Conservation (phyloP, 2,888 invertebrate species). For the Philopedon plagiatum region DNA sequence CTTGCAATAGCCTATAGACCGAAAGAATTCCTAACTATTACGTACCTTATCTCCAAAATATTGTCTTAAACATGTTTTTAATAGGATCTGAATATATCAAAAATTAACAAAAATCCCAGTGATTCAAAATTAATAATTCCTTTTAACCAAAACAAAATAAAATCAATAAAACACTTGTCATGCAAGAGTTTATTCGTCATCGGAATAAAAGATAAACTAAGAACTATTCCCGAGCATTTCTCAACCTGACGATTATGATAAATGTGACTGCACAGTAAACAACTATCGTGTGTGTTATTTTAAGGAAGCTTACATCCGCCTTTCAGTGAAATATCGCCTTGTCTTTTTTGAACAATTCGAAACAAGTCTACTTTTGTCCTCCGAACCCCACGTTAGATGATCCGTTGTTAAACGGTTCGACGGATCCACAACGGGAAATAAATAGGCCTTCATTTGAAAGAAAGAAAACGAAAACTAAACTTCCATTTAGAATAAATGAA, state of each 20-base stretch:
- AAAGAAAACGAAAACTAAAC: constrained; percentile 63
- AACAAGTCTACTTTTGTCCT: constrained; percentile 68
- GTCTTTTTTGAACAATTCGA: constrained; percentile 65
- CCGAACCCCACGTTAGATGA: constrained; percentile 64
- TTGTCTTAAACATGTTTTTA: no score
- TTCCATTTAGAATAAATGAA: constrained; percentile 63
- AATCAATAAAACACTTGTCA: background rate
- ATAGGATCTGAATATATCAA: no score
- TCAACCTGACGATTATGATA: constrained; percentile 65
- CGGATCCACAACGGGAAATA: constrained; percentile 66
- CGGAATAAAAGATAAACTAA: constrained; percentile 12
- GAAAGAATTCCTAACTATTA: no score
- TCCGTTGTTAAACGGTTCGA: constrained; percentile 67
- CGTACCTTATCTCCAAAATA: no score
- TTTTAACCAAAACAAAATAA: no score
- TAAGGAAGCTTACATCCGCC: constrained; percentile 69
- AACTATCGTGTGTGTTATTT: constrained; percentile 63
- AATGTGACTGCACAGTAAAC: constrained; percentile 60
- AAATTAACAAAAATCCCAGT: no score
- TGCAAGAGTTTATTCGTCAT: background rate
- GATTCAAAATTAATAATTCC: no score
- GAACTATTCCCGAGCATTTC: constrained; percentile 52
- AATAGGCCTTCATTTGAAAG: constrained; percentile 65
- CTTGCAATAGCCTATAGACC: no score
- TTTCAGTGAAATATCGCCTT: constrained; percentile 68